Evolutionary conservation across 2,113 vertebrate species (phyloP).

Genomic region (Zonotrichia leucophrys): DNA sequence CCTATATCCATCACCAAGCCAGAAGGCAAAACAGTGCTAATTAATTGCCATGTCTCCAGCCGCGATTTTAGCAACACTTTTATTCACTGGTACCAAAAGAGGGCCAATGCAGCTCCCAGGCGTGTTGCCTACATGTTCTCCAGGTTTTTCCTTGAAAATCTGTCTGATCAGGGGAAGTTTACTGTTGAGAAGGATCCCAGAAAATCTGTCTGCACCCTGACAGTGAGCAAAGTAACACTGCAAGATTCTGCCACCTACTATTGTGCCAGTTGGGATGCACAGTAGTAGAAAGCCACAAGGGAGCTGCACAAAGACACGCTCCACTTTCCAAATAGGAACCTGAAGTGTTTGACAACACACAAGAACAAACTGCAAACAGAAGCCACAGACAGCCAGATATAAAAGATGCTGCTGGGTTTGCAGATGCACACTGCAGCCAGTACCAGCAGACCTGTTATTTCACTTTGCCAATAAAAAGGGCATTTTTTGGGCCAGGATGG

Average conservation of each 20-base stretch:
- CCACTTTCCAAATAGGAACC: neutral
- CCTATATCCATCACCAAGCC: slow-evolving; percentile 5
- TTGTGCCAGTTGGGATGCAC: slow-evolving; percentile 22
- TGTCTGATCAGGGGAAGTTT: neutral
- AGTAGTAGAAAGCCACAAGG: neutral
- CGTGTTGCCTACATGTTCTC: slow-evolving; percentile 30
- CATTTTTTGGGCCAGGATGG: neutral
- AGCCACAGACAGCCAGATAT: neutral
- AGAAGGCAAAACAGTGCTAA: neutral
- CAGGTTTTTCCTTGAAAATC: neutral
- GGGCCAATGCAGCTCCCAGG: neutral
- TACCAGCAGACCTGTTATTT: neutral
- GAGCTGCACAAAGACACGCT: neutral
- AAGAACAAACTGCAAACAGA: too few relatives aligned
- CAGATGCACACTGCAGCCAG: neutral
- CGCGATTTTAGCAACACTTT: accelerated
- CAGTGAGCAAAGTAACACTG: neutral
- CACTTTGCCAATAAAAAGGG: neutral
- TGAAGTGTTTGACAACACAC: accelerated
- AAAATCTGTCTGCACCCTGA: neutral
- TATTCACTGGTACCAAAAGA: slow-evolving; percentile 44
- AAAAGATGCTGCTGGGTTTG: neutral
- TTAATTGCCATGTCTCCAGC: neutral
- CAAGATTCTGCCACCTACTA: neutral
- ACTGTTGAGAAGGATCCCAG: neutral